These are phyloP conservation scores for Drosophila vallismaia DNA, from an alignment of 2,888 invertebrate species.

Conservation along the genomic window DNA sequence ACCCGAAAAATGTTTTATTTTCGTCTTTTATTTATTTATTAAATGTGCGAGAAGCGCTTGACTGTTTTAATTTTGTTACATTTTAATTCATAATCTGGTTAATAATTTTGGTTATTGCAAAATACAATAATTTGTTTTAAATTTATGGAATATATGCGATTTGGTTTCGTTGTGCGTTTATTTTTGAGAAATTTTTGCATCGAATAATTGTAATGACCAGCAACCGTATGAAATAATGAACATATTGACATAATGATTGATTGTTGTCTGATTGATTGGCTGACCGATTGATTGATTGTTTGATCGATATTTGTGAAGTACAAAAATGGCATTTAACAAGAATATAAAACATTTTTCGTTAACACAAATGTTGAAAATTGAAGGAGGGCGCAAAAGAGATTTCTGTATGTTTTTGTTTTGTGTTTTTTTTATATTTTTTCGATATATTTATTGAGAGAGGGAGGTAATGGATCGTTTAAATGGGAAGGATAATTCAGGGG, in stretches of 20 bases:
- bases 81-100: slow-evolving; percentile 61
- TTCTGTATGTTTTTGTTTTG: slow-evolving; percentile 21
- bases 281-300: slow-evolving; percentile 50
- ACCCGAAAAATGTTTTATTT: slow-evolving; percentile 84
- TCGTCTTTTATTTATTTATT: slow-evolving; percentile 57
- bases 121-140: slow-evolving; percentile 74
- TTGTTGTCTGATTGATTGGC: slow-evolving; percentile 50
- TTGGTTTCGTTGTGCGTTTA: slow-evolving; percentile 58
- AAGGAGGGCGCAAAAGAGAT: slow-evolving; percentile 16
- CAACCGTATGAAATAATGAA: slow-evolving; percentile 45
- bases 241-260: slow-evolving; percentile 58
- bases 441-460: slow-evolving; percentile 6
- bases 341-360: slow-evolving; percentile 83
- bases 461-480: slow-evolving; percentile 2
- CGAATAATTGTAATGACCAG: slow-evolving; percentile 54
- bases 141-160: slow-evolving; percentile 46
- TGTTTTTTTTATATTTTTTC: slow-evolving; percentile 2
- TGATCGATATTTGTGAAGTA: slow-evolving; percentile 50
- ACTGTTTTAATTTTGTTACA: slow-evolving; percentile 48
- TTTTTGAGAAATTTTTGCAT: slow-evolving; percentile 52
- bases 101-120: slow-evolving; percentile 83
- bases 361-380: slow-evolving; percentile 74
- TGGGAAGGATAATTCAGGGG: not conserved
- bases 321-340: slow-evolving; percentile 74
- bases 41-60: slow-evolving; percentile 37